Percentiles rank a stretch among this genome's conserved stretches.
These are phyloP conservation scores for Cyprinus carpio DNA, from an alignment of 2,113 vertebrate genomes.

Conservation along the genomic window DNA sequence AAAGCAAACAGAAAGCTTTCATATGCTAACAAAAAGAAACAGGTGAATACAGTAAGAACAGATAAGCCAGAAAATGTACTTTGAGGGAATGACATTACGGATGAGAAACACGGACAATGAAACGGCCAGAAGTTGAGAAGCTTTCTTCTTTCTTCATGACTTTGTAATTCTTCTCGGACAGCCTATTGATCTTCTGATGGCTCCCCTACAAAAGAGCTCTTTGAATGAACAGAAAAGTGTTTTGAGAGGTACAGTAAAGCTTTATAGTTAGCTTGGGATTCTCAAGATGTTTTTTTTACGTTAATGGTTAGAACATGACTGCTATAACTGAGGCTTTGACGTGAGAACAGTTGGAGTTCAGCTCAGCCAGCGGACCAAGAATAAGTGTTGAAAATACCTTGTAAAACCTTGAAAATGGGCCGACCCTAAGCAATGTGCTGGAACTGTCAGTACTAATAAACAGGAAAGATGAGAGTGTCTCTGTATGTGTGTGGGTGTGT, in stretches of 20 bases:
- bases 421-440: not conserved
- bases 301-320: slow-evolving; percentile 12
- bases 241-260: slow-evolving; percentile 4
- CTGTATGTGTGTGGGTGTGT: not conserved
- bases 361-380: not conserved
- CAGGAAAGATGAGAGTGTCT: not conserved
- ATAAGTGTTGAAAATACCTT: not conserved
- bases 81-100: not conserved
- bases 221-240: slow-evolving; percentile 1
- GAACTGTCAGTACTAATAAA: slow-evolving; percentile 15
- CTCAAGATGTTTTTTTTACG: not conserved
- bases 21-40: slow-evolving; percentile 6
- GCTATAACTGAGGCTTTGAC: not conserved
- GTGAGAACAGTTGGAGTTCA: not conserved
- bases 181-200: slow-evolving; percentile 13
- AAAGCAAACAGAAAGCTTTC: slow-evolving; percentile 16
- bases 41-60: not conserved
- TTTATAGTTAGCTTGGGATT: not conserved
- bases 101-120: not conserved
- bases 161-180: slow-evolving; percentile 16
- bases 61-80: slow-evolving; percentile 6
- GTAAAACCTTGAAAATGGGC: not conserved
- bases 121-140: not conserved
- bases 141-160: slow-evolving; percentile 5
- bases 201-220: not conserved